phyloP scores from a whole-genome alignment of 2,888 invertebrate species.

The Agrilus mali region DNA sequence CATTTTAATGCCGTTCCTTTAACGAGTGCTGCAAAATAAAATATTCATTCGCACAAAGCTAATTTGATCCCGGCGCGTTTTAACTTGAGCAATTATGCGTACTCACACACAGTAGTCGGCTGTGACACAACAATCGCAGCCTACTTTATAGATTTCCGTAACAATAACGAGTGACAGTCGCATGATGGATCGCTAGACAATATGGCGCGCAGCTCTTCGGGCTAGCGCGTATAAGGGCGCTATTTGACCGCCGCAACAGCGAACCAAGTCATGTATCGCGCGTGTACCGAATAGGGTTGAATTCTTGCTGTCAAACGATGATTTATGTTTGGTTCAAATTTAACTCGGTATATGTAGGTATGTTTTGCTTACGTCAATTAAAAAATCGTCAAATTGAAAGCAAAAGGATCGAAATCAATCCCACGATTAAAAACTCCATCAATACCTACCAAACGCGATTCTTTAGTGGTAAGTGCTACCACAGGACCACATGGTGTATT shows the following conservation, averaged over 20 bases:
- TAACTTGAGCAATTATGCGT: conserved; percentile 34
- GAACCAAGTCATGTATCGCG: conserved; percentile 13
- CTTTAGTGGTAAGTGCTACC: too few species aligned
- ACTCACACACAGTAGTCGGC: conserved; percentile 28
- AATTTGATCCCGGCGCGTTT: conserved; percentile 30
- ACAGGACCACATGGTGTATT: too few species aligned
- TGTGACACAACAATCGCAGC: conserved; percentile 28
- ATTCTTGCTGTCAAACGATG: conserved; percentile 28
- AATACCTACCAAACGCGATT: too few species aligned
- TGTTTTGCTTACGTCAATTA: conserved; percentile 5
- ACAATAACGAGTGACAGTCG: conserved; percentile 34
- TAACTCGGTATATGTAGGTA: conserved; percentile 11
- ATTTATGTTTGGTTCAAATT: conserved; percentile 29
- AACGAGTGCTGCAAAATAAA: conserved; percentile 28
- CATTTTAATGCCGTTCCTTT: conserved; percentile 27
- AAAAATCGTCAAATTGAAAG: not conserved
- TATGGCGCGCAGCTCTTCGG: conserved; percentile 25
- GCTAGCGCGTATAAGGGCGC: conserved; percentile 19
- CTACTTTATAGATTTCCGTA: conserved; percentile 31
- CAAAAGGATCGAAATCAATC: not conserved
- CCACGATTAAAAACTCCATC: too few species aligned
- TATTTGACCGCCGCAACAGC: conserved; percentile 20
- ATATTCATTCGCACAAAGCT: conserved; percentile 35
- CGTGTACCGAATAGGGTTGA: conserved; percentile 21
- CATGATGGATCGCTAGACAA: conserved; percentile 36